Percentiles rank a stretch among this genome's conserved stretches.
These are phyloP conservation scores for Altica lythri DNA, from an alignment of 2,888 invertebrate species.

Conservation along the genomic window DNA sequence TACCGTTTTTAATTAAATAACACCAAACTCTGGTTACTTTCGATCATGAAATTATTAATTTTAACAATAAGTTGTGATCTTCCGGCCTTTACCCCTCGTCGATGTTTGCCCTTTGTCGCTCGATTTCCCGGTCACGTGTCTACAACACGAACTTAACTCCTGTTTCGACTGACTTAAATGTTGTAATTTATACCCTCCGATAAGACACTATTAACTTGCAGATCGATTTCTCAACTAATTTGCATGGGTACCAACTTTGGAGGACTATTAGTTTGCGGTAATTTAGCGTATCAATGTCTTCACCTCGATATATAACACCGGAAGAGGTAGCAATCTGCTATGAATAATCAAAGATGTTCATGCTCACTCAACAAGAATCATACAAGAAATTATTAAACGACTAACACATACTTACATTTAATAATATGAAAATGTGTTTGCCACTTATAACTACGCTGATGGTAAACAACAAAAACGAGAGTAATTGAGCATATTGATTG, in stretches of 20 bases:
- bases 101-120: conserved; percentile 17
- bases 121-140: conserved; percentile 29
- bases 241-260: conserved; percentile 30
- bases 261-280: conserved; percentile 29
- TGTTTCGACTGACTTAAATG: conserved; percentile 26
- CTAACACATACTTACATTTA: no score
- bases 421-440: no score
- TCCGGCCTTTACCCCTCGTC: background rate
- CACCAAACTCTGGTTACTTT: no score
- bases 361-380: no score
- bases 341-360: no score
- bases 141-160: conserved; percentile 18
- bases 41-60: no score
- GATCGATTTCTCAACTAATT: conserved; percentile 31
- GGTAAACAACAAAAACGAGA: no score
- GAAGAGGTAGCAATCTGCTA: background rate
- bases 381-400: no score
- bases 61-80: no score
- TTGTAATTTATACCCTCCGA: conserved; percentile 30
- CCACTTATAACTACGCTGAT: no score
- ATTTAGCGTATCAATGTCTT: conserved; percentile 31
- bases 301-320: conserved; percentile 16
- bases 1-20: no score
- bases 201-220: conserved; percentile 30
- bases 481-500: no score